A percentile compares a stretch with the other conserved stretches of the same genome.
Evolutionary conservation across 2,888 invertebrate genomes (phyloP).

Genomic region (Chironomus riparius): DNA sequence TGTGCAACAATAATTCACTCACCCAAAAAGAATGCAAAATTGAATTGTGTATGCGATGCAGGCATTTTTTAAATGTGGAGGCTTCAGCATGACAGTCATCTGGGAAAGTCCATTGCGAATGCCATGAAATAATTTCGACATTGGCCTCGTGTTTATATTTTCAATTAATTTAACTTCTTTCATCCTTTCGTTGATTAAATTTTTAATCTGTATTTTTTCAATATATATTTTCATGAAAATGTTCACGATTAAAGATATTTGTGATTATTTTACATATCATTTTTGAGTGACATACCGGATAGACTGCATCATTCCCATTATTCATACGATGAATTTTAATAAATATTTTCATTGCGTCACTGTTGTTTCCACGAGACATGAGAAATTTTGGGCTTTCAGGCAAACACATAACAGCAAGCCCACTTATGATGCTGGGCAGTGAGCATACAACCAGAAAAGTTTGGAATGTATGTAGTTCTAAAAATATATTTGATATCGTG

Average conservation of each 20-base stretch:
- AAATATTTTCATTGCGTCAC: conserved; percentile 56
- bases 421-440: conserved; percentile 58
- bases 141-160: not conserved
- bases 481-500: not conserved
- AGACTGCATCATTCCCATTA: conserved; percentile 49
- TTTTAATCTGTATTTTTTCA: not conserved
- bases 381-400: conserved; percentile 76
- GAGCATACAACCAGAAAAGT: conserved; percentile 49
- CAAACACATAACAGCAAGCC: conserved; percentile 49
- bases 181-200: not conserved
- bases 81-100: conserved; percentile 54
- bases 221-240: not conserved
- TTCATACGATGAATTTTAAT: conserved; percentile 56
- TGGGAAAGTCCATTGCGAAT: conserved; percentile 53
- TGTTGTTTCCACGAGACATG: conserved; percentile 56
- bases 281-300: not conserved
- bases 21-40: conserved; percentile 59
- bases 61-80: conserved; percentile 53
- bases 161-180: not conserved
- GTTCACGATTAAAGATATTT: too few relatives aligned
- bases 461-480: conserved; percentile 54
- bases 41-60: conserved; percentile 55
- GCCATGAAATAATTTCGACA: conserved; percentile 38
- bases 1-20: conserved; percentile 32
- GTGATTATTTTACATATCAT: not conserved